Conservation (phyloP, 2,797 vertebrate genomes). For the Sebastes paucispinis region DNA sequence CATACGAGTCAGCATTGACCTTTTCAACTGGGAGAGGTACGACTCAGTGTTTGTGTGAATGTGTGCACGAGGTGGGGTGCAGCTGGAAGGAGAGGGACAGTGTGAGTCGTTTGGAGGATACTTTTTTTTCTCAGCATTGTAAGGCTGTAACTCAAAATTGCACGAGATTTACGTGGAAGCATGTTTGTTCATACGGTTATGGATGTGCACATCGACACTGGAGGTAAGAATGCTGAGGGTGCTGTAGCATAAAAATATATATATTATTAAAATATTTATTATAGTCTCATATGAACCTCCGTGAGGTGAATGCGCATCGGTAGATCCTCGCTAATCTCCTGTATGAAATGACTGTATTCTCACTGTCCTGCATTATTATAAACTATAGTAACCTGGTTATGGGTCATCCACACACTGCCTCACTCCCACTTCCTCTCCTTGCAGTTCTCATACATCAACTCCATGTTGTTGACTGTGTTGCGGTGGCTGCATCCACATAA, state of each 20-base stretch:
- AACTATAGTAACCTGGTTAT: neutral
- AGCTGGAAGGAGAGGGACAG: neutral
- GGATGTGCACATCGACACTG: neutral
- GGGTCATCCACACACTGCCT: neutral
- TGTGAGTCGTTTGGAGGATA: neutral
- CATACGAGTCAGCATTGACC: slow-evolving; percentile 91
- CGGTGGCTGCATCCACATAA: too few species aligned
- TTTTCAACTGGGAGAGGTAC: slow-evolving; percentile 98
- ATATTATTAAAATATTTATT: rapidly evolving
- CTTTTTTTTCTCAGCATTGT: neutral
- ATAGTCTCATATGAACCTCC: neutral
- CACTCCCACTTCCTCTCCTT: neutral
- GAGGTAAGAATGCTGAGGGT: neutral
- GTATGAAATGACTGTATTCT: neutral
- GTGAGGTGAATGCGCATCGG: neutral
- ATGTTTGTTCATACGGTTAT: neutral
- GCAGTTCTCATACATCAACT: neutral
- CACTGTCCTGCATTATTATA: too few species aligned
- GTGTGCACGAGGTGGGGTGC: neutral
- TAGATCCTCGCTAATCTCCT: neutral
- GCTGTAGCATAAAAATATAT: neutral
- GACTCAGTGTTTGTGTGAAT: neutral
- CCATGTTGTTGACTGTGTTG: neutral
- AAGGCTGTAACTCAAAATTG: too few species aligned
- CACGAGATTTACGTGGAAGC: neutral